A percentile compares a stretch with the other conserved stretches of the same genome.
Evolutionary conservation across 2,113 vertebrate genomes (phyloP).

Genomic region (Brachypodius melanocephalos): DNA sequence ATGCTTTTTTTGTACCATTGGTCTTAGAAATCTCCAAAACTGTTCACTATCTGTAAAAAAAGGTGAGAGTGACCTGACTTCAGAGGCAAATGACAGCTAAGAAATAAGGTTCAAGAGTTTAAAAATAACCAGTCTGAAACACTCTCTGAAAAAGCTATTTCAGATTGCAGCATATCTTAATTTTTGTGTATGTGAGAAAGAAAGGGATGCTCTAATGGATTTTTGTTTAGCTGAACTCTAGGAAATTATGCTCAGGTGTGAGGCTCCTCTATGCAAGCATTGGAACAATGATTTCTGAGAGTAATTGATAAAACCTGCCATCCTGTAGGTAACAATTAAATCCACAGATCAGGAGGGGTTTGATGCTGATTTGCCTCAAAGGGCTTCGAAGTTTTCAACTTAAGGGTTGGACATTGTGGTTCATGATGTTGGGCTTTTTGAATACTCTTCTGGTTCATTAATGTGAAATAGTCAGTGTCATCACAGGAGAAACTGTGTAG

Average conservation of each 20-base stretch:
- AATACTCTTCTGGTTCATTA: not conserved
- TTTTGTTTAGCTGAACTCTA: not conserved
- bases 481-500: not conserved
- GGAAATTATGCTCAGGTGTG: not conserved
- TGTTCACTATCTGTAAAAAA: not conserved
- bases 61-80: not conserved
- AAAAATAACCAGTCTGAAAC: not conserved
- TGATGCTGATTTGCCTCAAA: not conserved
- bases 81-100: not conserved
- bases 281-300: not conserved
- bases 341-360: not conserved
- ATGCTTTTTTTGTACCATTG: not conserved
- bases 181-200: not conserved
- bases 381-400: not conserved
- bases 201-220: not conserved
- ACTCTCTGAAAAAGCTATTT: not conserved
- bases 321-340: not conserved
- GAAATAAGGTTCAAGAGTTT: not conserved
- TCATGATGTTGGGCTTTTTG: not conserved
- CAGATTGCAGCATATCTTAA: accelerated
- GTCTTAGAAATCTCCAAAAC: not conserved
- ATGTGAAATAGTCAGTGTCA: not conserved
- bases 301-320: not conserved
- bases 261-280: not conserved
- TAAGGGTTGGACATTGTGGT: accelerated